A percentile compares a stretch with the other conserved stretches of the same genome.
Conservation (phyloP, 2,797 vertebrate genomes). For the Mormyrus proboscirostris region DNA sequence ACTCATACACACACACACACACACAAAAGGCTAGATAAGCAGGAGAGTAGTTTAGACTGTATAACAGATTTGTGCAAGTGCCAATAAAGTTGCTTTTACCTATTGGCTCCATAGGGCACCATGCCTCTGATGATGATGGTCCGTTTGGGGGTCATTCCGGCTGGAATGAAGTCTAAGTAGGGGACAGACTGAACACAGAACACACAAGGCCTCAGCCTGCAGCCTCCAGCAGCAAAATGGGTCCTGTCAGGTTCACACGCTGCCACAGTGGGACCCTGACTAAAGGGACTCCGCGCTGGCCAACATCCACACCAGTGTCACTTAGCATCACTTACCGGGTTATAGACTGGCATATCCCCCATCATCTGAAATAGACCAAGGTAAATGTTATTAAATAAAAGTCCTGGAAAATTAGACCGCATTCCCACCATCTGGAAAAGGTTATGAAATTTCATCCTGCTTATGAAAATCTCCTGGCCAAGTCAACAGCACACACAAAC, state of each 20-base stretch:
- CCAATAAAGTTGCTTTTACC: constrained; percentile 32
- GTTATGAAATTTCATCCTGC: neutral
- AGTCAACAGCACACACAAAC: neutral
- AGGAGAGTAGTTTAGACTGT: neutral
- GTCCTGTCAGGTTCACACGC: neutral
- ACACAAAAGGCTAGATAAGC: neutral
- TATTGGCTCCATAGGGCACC: constrained; percentile 50
- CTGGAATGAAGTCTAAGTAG: constrained; percentile 53
- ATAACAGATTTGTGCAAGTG: neutral
- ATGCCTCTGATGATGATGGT: constrained; percentile 69
- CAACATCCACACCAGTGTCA: neutral
- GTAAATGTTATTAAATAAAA: neutral
- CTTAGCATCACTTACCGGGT: constrained; percentile 66
- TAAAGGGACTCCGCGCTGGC: neutral
- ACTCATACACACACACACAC: neutral
- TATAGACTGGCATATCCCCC: constrained; percentile 56
- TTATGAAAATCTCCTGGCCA: neutral
- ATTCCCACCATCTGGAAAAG: neutral
- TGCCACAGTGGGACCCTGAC: neutral
- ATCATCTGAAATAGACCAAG: constrained; percentile 50
- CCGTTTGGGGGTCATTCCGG: constrained; percentile 65
- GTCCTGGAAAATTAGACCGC: neutral
- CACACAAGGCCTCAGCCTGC: neutral
- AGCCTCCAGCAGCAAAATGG: neutral
- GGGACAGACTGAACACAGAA: constrained; percentile 56